Conservation (phyloP, 23 tunicate genomes). For the Halocynthia aurantium region DNA sequence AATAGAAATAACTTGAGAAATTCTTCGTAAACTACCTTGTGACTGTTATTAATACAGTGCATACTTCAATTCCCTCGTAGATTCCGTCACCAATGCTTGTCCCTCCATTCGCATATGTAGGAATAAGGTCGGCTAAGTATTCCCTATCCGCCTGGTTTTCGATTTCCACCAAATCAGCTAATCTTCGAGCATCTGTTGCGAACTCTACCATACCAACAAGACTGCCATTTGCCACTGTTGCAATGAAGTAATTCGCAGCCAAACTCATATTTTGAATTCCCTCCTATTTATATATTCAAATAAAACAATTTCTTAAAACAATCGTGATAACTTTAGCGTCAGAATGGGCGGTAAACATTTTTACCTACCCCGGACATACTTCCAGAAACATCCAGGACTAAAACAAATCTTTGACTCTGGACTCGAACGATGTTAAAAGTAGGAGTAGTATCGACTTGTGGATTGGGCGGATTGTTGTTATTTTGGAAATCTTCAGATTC, state of each 20-base stretch:
- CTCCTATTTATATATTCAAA: neutral
- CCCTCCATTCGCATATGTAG: constrained; percentile 17
- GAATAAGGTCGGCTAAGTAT: constrained; percentile 6
- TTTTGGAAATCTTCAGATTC: constrained; percentile 32
- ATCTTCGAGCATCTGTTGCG: neutral
- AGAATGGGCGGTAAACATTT: neutral
- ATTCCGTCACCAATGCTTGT: constrained; percentile 55
- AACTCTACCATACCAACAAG: constrained; percentile 39
- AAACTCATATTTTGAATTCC: constrained; percentile 29
- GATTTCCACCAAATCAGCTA: constrained; percentile 3
- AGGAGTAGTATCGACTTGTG: constrained; percentile 21
- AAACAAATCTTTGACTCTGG: constrained; percentile 17
- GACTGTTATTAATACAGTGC: too few species aligned
- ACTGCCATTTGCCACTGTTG: constrained; percentile 25
- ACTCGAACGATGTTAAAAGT: constrained; percentile 15
- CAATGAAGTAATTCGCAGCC: constrained; percentile 23
- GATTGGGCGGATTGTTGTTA: constrained; percentile 13
- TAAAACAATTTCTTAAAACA: neutral
- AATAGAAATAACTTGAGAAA: too few species aligned
- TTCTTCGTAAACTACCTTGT: too few species aligned
- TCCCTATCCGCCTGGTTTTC: constrained; percentile 6
- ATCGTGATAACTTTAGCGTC: neutral
- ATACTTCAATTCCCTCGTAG: constrained; percentile 17
- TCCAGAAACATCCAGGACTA: constrained; percentile 42
- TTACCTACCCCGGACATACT: constrained; percentile 53